phyloP scores from a whole-genome alignment of 1,140 invertebrate species.

The Leptopilina clavipes region DNA sequence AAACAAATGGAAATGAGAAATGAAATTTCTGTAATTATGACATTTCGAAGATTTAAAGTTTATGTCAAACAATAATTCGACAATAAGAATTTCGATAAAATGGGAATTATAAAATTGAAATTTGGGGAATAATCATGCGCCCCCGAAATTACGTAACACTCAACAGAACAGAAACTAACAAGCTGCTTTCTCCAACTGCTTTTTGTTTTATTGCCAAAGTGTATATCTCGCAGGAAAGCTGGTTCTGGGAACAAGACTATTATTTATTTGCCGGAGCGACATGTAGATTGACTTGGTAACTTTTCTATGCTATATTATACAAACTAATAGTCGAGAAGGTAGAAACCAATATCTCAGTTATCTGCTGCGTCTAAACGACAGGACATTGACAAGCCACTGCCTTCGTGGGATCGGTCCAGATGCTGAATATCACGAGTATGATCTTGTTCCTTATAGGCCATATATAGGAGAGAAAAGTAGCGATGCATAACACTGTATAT shows the following conservation, averaged over 20 bases:
- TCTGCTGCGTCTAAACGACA: constrained; percentile 58
- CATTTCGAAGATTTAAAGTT: no score
- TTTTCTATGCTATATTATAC: constrained; percentile 44
- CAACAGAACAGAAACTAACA: not conserved
- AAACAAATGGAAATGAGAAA: no score
- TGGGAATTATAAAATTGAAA: no score
- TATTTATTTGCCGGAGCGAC: constrained; percentile 42
- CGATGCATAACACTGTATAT: constrained; percentile 46
- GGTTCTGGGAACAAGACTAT: constrained; percentile 25
- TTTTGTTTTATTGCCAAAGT: not conserved
- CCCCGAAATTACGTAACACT: constrained; percentile 1
- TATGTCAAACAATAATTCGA: no score
- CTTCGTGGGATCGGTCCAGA: constrained; percentile 53
- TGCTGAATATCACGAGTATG: constrained; percentile 49
- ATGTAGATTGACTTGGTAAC: constrained; percentile 35
- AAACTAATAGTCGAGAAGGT: constrained; percentile 59
- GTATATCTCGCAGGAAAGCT: not conserved
- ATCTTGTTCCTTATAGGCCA: constrained; percentile 45
- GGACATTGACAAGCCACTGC: constrained; percentile 54
- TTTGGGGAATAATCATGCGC: no score
- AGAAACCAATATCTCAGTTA: constrained; percentile 65
- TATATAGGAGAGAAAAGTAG: constrained; percentile 41
- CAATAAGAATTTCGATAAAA: no score
- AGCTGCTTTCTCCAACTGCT: not conserved
- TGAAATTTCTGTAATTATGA: no score